phyloP scores from a whole-genome alignment of 2,113 vertebrate species.

The Xerus inauris region DNA sequence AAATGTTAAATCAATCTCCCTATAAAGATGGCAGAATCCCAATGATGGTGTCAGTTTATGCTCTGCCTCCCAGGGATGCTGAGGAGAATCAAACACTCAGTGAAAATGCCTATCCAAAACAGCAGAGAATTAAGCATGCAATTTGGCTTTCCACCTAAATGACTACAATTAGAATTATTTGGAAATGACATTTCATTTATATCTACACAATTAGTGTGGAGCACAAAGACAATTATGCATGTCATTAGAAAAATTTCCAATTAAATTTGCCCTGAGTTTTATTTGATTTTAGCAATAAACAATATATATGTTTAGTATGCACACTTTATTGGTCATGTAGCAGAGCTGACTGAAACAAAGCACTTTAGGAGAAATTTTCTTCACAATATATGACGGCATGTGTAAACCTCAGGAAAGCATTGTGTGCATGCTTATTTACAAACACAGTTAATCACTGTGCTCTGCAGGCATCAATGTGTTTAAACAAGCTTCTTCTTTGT shows the following conservation, averaged over 20 bases:
- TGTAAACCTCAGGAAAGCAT: background rate
- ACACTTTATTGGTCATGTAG: background rate
- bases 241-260: constrained; percentile 56
- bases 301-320: background rate
- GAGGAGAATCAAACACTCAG: background rate
- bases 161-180: constrained; percentile 58
- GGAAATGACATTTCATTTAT: constrained; percentile 56
- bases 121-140: constrained; percentile 16
- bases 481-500: background rate
- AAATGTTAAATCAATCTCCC: background rate
- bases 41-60: background rate
- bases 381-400: background rate
- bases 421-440: background rate
- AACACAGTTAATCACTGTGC: background rate
- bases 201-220: constrained; percentile 17
- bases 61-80: background rate
- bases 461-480: background rate
- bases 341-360: background rate
- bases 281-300: constrained; percentile 54
- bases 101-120: background rate
- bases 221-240: constrained; percentile 50
- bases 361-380: background rate
- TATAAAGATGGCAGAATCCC: background rate
- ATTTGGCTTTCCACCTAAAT: constrained; percentile 57
- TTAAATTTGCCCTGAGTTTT: constrained; percentile 43